Evolutionary conservation across 2,113 vertebrate genomes (phyloP), one percentile per base, ranked within the genome.

Genomic region (Melanotaenia duboulayi): DNA sequence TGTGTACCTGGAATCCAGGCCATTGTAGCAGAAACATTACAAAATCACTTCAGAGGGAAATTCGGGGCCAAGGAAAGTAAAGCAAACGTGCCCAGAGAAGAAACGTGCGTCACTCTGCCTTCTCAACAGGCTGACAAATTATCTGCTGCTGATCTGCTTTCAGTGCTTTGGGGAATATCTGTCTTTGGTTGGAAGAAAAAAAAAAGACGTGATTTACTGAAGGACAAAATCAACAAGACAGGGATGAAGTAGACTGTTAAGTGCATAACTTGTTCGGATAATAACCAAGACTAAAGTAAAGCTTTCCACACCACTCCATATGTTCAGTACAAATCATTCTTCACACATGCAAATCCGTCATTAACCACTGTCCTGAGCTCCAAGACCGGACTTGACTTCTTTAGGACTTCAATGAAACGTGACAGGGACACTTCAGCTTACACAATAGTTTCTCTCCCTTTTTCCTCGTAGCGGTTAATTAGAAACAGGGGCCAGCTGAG

Each of bases 1-100:
- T 54, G 63, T 76, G 62, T 44, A 76, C 73, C 69, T 79, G 83
- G 80, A 81, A 85, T 91, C 66, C 76, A 78, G 75, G 72, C 42
- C 82, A 40, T 62, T 7, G 39, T 12, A 1, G 25, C 52, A 37
- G 56, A 66, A 52, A 54, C 56, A 11, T 24, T 20, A 35, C 1
- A 0, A 51, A 55, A 56, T 46, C 37, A 22, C 24, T 60, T 73
- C 56, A 44, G 7, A 40, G 0, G 57, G 56, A 22, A 74, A 78
- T 56, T 28, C 46, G 44, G 39, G 4, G 13, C 25, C 2, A 44
- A 57, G 59, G 14, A 7, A 55, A 23, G 51, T 56, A 16, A 42
- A 54, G 65, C 4, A 17, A 51, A 65, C 22, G 59, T 35, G 39
- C 23, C 44, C 9, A 9, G 22, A 48, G 54, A 56, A 67, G 50